Percentiles rank a stretch among this genome's conserved stretches.
These are phyloP conservation scores for Chalcosyrphus nemorum DNA, from an alignment of 2,888 invertebrate species.

Conservation along the genomic window DNA sequence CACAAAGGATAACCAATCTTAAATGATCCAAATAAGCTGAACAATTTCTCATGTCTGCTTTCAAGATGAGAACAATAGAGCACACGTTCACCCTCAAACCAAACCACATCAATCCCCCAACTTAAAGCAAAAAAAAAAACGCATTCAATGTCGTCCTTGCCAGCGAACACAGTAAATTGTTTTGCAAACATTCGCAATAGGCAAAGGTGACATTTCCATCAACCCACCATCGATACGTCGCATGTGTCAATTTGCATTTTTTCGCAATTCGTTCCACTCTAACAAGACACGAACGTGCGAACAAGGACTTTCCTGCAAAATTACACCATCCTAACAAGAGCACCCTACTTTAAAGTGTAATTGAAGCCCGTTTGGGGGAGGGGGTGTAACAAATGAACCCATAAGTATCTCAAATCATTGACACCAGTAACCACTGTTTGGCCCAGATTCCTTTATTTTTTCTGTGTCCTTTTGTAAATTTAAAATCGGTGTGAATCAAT, in stretches of 20 bases:
- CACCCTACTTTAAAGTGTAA: slow-evolving; percentile 59
- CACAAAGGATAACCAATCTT: slow-evolving; percentile 73
- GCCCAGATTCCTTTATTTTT: slow-evolving; percentile 50
- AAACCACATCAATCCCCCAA: slow-evolving; percentile 13
- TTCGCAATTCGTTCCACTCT: slow-evolving; percentile 67
- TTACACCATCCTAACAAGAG: slow-evolving; percentile 50
- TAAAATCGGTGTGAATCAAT: slow-evolving; percentile 68
- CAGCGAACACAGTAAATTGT: slow-evolving; percentile 62
- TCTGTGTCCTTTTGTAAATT: slow-evolving; percentile 57
- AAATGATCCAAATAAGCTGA: slow-evolving; percentile 73
- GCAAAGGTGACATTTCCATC: slow-evolving; percentile 42
- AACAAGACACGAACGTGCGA: slow-evolving; percentile 66
- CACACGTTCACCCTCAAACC: slow-evolving; percentile 63
- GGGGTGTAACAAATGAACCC: slow-evolving; percentile 50
- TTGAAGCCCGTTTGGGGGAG: slow-evolving; percentile 57
- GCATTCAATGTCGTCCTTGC: slow-evolving; percentile 55
- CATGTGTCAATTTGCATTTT: slow-evolving; percentile 69
- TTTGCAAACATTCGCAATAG: slow-evolving; percentile 70
- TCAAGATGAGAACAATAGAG: slow-evolving; percentile 49
- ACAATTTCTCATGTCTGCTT: slow-evolving; percentile 68
- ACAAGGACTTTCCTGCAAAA: slow-evolving; percentile 63
- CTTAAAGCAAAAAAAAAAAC: too few species aligned
- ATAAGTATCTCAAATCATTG: slow-evolving; percentile 68
- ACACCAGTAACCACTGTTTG: slow-evolving; percentile 71
- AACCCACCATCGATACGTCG: slow-evolving; percentile 21